Base-by-base conservation (phyloP, 2,113 vertebrate species). In the Neomonachus schauinslandi region DNA sequence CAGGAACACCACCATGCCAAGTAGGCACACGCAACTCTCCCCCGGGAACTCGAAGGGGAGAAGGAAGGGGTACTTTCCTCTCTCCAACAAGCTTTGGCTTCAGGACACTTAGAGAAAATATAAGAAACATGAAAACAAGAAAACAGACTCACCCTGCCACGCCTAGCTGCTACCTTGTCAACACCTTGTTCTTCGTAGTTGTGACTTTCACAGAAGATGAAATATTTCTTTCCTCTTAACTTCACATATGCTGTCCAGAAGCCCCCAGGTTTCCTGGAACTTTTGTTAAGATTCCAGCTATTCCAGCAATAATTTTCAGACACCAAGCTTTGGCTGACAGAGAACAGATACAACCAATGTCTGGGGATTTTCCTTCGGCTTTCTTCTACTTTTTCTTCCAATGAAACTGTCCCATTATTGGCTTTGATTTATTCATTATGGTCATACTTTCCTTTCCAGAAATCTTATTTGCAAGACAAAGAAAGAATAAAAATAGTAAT, bases 271-370 rank as follows among this genome's bases (percentile, higher is more conserved):
- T 95, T 97, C 57, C 51, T 91, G 86, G 89, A 97, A 96, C 85
- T 98, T 97, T 94, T 89, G 79, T 94, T 91, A 95, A 94, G 80
- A 98, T 96, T 96, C 49, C 83, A 95, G 92, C 87, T 98, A 97
- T 76, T 55, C 71, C 57, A 82, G 82, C 91, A 90, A 81, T 95
- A 86, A 97, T 84, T 95, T 96, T 95, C 86, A 97, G 96, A 95
- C 79, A 95, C 80, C 85, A 84, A 84, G 76, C 42, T 96, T 89
- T 95, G 92, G 95, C 97, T 92, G 89, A 94, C 61, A 84, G 55
- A 94, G 63, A 93, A 26, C 71, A 92, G 76, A 94, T 76, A 93
- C 65, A 95, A 90, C 9, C 12, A n/a, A 85, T 61, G 76, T 82
- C 90, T 86, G 63, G 80, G 33, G 87, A 87, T 87, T 89, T 90